phyloP scores from a whole-genome alignment of 2,888 invertebrate genomes.

The Agrilus cyanescens region DNA sequence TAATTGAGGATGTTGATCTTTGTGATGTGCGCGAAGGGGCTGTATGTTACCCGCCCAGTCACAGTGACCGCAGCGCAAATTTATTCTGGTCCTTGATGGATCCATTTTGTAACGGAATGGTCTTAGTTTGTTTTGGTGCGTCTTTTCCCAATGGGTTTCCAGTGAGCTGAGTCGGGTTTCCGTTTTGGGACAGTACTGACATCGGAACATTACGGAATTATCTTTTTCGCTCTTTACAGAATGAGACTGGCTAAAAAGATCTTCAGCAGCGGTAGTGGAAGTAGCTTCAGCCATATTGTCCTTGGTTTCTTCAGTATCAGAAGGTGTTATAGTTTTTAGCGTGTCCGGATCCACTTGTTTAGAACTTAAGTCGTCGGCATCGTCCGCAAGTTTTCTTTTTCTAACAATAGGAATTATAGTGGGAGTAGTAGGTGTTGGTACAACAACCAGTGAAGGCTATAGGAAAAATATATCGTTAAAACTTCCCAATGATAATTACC shows the following conservation, averaged over 20 bases:
- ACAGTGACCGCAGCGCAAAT: slow-evolving; percentile 22
- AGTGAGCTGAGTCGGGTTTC: slow-evolving; percentile 11
- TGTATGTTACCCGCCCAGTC: slow-evolving; percentile 25
- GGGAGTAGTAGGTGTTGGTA: slow-evolving; percentile 4
- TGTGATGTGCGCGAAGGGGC: slow-evolving; percentile 29
- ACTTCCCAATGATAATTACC: no score
- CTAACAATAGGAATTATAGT: slow-evolving; percentile 6
- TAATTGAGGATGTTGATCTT: slow-evolving; percentile 25
- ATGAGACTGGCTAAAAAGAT: background rate
- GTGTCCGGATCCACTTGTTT: no score
- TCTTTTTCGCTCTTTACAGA: slow-evolving; percentile 1
- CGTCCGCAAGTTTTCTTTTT: slow-evolving; percentile 6
- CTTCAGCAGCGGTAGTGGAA: background rate
- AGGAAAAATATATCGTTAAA: no score
- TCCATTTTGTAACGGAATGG: slow-evolving; percentile 9
- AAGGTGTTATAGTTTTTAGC: no score
- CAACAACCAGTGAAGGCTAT: background rate
- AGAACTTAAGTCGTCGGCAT: background rate
- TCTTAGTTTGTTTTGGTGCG: slow-evolving; percentile 13
- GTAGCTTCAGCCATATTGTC: no score
- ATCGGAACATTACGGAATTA: slow-evolving; percentile 10
- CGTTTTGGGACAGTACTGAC: slow-evolving; percentile 20
- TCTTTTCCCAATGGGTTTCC: slow-evolving; percentile 16
- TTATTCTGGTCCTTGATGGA: slow-evolving; percentile 1
- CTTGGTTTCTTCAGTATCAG: no score